A percentile compares a stretch with the other conserved stretches of the same genome.
These are phyloP conservation scores for Coracias cyanogaster DNA, from an alignment of 2,797 vertebrate genomes.

Conservation along the genomic window DNA sequence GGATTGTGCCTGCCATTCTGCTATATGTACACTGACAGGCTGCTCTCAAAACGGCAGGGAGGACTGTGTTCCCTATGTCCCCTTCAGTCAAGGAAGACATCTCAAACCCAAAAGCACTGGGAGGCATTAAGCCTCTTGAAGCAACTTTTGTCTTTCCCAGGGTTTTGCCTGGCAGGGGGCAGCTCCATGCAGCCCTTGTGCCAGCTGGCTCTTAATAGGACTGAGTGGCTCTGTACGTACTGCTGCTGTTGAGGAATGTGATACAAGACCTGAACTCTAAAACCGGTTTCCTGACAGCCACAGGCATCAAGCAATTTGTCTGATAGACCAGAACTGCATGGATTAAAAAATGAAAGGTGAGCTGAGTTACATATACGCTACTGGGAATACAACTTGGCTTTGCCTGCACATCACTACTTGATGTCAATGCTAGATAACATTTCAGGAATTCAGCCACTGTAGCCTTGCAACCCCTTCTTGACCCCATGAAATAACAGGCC, in stretches of 20 bases:
- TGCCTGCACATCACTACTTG: neutral
- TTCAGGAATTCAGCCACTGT: neutral
- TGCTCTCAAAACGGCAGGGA: neutral
- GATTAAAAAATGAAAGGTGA: neutral
- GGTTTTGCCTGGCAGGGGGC: neutral
- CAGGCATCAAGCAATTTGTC: neutral
- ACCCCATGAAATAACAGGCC: neutral
- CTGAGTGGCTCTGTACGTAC: neutral
- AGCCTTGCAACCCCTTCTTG: neutral
- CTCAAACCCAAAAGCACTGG: neutral
- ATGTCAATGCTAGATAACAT: neutral
- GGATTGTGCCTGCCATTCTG: neutral
- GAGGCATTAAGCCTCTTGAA: neutral
- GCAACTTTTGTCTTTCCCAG: neutral
- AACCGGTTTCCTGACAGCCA: neutral
- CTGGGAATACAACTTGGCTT: neutral
- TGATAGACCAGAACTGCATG: neutral
- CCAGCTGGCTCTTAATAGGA: neutral
- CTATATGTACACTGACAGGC: fast-evolving
- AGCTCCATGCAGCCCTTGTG: neutral
- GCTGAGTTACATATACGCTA: neutral
- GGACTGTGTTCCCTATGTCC: neutral
- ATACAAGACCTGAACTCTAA: neutral
- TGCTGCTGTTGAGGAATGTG: neutral
- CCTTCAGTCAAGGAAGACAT: neutral